Evolutionary conservation across 2,113 vertebrate species (phyloP).

Genomic region (Campylomormyrus tamandua): DNA sequence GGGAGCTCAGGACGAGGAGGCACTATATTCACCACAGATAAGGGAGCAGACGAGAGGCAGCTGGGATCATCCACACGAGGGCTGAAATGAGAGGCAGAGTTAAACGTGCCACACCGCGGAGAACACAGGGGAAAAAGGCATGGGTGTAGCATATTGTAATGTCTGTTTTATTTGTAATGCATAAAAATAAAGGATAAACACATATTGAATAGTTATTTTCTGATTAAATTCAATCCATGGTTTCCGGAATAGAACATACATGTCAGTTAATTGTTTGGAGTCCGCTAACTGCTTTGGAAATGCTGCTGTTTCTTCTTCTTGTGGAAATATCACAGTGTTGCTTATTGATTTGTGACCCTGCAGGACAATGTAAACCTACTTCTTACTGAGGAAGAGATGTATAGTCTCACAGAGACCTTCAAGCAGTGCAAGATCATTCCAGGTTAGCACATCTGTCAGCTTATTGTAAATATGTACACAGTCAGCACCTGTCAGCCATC

Average conservation of each 20-base stretch:
- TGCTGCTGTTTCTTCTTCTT: not conserved
- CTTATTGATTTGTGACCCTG: not conserved
- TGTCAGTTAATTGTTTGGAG: not conserved
- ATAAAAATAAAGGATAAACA: not conserved
- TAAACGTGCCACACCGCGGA: no score
- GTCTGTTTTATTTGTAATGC: not conserved
- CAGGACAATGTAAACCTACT: constrained; percentile 93
- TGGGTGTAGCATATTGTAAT: not conserved
- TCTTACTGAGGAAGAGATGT: constrained; percentile 94
- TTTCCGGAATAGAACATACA: not conserved
- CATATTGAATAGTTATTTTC: not conserved
- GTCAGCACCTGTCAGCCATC: not conserved
- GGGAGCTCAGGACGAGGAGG: no score
- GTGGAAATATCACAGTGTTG: not conserved
- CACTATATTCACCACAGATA: no score
- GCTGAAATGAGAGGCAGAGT: no score
- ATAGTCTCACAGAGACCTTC: constrained; percentile 83
- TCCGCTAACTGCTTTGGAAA: not conserved
- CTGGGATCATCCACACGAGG: no score
- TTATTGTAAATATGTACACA: not conserved
- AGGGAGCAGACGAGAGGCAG: no score
- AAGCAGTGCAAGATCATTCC: constrained; percentile 86
- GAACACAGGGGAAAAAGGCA: no score
- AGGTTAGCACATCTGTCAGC: constrained; percentile 53
- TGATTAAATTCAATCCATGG: not conserved